Base-by-base conservation (phyloP, 1,140 invertebrate genomes). In the Apocrypta bakeri region DNA sequence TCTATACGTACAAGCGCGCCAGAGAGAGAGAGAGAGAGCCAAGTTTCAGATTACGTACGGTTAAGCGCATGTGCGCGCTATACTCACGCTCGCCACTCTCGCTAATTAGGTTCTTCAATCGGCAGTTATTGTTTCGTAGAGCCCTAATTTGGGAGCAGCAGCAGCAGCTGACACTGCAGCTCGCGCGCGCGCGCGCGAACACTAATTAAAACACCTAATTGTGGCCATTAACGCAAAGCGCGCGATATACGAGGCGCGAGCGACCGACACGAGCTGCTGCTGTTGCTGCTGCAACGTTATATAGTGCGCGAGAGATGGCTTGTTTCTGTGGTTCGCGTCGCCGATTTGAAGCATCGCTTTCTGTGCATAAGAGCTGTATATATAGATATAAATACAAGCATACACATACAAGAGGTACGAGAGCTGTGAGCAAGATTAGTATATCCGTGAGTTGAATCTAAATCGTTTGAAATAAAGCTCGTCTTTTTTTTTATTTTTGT, bases 171-270 rank as follows among this genome's bases (percentile, higher is more conserved):
- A 2, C 2, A 9, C 33, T 4, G 33, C 33, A 37, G 88, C 89
- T 6, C 82, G 86, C 85, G 87, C 33, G 86, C 37, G 71, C 86
- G 87, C 84, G 87, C 31, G 40, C 85, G 87, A 83, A 87, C 89
- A 88, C 90, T 92, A 91, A 92, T 92, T 92, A 91, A 91, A 91
- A 92, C 88, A 91, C 90, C 89, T 91, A 92, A 92, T 92, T 91
- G 91, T 90, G 88, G 89, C 88, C 88, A 91, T 92, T 92, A 92
- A 91, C 90, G 90, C 88, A 87, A 90, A 89, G 88, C 87, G 87
- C 87, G 86, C 85, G 84, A 86, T 86, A 85, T 84, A 89, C 87
- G 88, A 88, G 87, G 87, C 87, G 87, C 64, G 72, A 68, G 69
- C 25, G 69, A 29, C 24, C 61, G 48, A 56, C 48, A 56, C 48